Conservation (phyloP, 2,113 vertebrate species). For the Vimba vimba region DNA sequence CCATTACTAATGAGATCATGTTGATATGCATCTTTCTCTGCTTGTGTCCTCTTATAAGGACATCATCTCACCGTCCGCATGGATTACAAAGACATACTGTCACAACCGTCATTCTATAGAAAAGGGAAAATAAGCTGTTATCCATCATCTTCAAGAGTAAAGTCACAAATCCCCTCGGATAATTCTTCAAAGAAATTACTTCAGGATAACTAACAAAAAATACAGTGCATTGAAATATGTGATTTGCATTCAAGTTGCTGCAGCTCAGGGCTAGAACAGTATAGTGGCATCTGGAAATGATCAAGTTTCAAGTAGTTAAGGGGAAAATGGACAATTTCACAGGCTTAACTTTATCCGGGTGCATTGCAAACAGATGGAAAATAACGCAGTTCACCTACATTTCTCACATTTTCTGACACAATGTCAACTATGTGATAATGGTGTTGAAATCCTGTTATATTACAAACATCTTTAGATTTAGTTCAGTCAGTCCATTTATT, state of each 20-base stretch:
- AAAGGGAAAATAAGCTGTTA: not conserved
- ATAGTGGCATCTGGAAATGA: constrained; percentile 18
- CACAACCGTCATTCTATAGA: not conserved
- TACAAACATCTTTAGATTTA: not conserved
- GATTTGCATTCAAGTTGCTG: constrained; percentile 4
- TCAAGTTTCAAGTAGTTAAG: not conserved
- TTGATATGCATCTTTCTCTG: not conserved
- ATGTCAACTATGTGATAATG: not conserved
- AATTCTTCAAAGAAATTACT: not conserved
- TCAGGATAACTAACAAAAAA: not conserved
- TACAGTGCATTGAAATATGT: not conserved
- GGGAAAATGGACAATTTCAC: not conserved
- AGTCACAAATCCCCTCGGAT: not conserved
- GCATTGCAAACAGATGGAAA: not conserved
- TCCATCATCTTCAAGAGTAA: not conserved
- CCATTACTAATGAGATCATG: not conserved
- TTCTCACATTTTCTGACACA: not conserved
- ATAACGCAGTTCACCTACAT: not conserved
- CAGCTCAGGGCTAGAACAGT: not conserved
- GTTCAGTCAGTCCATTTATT: not conserved
- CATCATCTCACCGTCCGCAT: not conserved
- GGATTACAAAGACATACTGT: not conserved
- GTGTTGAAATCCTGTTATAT: not conserved
- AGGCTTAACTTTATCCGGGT: not conserved
- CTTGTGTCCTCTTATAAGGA: not conserved